phyloP scores from a whole-genome alignment of 2,888 invertebrate genomes.

The Zootermopsis nevadensis region DNA sequence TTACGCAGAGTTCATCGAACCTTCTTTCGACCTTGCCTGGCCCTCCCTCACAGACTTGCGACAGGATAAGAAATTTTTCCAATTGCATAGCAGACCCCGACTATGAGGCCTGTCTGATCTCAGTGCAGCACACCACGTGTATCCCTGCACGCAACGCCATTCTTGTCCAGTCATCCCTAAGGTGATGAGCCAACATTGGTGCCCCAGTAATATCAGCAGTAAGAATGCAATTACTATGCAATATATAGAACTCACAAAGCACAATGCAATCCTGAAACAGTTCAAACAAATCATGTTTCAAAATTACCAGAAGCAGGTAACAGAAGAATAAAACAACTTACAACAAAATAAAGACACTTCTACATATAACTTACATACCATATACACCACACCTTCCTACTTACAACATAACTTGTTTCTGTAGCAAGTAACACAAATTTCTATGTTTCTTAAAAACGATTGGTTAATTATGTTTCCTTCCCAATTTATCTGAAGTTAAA shows the following conservation, averaged over 20 bases:
- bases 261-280: slow-evolving; percentile 66
- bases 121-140: slow-evolving; percentile 52
- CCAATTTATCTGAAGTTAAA: too few species aligned
- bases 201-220: slow-evolving; percentile 60
- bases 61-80: slow-evolving; percentile 54
- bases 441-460: too few species aligned
- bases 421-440: too few species aligned
- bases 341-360: too few species aligned
- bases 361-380: too few species aligned
- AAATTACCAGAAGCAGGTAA: too few species aligned
- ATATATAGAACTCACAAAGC: slow-evolving; percentile 69
- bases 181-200: slow-evolving; percentile 64
- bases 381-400: too few species aligned
- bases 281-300: slow-evolving; percentile 21
- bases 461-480: too few species aligned
- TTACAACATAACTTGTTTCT: too few species aligned
- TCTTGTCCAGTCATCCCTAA: slow-evolving; percentile 66
- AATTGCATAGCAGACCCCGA: slow-evolving; percentile 55
- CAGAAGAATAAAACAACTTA: too few species aligned
- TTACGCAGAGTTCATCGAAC: not conserved
- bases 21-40: not conserved
- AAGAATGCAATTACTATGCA: slow-evolving; percentile 61
- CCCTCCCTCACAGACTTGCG: slow-evolving; percentile 3
- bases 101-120: slow-evolving; percentile 55
- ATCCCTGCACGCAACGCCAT: slow-evolving; percentile 59